Evolutionary conservation across 2,113 vertebrate genomes (phyloP), one percentile per base, ranked within the genome.

Genomic region (Uria aalge): DNA sequence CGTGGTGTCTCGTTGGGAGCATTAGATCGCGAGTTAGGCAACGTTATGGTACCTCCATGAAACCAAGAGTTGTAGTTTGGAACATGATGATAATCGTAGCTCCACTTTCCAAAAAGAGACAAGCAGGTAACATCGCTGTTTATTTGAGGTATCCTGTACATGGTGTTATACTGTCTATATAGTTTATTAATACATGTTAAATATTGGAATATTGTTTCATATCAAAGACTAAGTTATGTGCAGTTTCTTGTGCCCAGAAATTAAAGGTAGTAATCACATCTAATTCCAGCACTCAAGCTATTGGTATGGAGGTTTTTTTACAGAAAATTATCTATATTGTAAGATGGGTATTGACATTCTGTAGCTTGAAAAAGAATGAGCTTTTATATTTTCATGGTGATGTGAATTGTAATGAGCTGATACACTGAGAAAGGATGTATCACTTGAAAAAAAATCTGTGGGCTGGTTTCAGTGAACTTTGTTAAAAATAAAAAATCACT

Each of bases 231-330:
- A 92, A 92, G 82, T 96, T 94, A 85, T 79, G 72, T 94, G 94
- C 63, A 53, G 30, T 52, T 72, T 43, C 10, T 83, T 63, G 7
- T 88, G 75, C 72, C 64, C 75, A 88, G 93, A 91, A 96, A 93
- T 92, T 97, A 94, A 26, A 79, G 32, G 55, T 75, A 91, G 67
- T 66, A 48, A 88, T 87, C 82, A 94, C 96, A 97, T 88, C 92
- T 96, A 95, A 87, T 96, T 91, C 90, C 90, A 85, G 78, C 81
- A 77, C 94, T 96, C 87, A 94, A 86, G 72, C 78, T 92, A 63
- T 81, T 91, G 95, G 96, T 27, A 21, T 27, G 50, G 22, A 34
- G 17, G 80, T 20, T 88, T 88, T 94, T 90, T 79, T 94, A 85
- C 89, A 88, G 75, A 88, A 85, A 96, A 94, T 38, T 83, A 91